A percentile compares a stretch with the other conserved stretches of the same genome.
Evolutionary conservation across 2,113 vertebrate species (phyloP).

Genomic region (Myotis brandtii): DNA sequence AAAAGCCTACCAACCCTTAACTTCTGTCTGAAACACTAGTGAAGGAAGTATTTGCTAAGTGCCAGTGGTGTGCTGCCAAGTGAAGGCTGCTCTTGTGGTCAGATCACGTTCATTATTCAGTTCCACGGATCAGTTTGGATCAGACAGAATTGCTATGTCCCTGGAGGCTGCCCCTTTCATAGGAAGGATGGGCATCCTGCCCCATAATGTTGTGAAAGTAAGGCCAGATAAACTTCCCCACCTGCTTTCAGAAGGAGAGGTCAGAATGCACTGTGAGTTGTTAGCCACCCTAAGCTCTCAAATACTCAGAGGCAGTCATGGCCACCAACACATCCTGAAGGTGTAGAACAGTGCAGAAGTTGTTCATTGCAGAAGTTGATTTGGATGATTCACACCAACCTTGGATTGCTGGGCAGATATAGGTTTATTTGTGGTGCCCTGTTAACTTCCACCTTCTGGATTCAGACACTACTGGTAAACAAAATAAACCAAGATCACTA

Average conservation of each 20-base stretch:
- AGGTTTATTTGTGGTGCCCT: neutral
- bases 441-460: neutral
- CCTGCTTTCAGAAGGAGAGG: neutral
- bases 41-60: neutral
- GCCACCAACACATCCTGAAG: neutral
- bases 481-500: neutral
- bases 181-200: neutral
- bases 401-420: neutral
- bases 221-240: neutral
- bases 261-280: neutral
- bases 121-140: neutral
- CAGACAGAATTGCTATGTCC: neutral
- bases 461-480: neutral
- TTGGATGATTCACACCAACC: neutral
- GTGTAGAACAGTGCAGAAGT: neutral
- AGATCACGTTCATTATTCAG: neutral
- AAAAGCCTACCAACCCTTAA: neutral
- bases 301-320: neutral
- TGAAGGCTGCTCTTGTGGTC: neutral
- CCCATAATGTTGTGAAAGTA: neutral
- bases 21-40: neutral
- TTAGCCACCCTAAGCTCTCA: neutral
- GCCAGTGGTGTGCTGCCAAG: neutral
- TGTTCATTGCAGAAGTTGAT: neutral
- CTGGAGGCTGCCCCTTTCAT: neutral